These are phyloP conservation scores for Andinoacara biseriatus DNA, from an alignment of 2,113 vertebrate species.

Conservation along the genomic window DNA sequence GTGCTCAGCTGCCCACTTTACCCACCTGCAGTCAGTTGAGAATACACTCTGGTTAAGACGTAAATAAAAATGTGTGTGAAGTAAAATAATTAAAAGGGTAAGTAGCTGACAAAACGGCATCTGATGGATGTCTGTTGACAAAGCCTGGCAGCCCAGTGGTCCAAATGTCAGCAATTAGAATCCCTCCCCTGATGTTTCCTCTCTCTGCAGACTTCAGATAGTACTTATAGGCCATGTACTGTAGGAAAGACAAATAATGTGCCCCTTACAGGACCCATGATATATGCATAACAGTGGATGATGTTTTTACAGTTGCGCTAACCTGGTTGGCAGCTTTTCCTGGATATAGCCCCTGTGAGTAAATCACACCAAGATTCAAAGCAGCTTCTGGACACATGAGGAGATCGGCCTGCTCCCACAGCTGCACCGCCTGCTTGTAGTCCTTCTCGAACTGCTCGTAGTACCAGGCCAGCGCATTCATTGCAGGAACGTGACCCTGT, in stretches of 20 bases:
- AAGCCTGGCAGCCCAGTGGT: constrained; percentile 75
- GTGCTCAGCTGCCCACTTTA: constrained; percentile 82
- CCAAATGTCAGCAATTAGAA: constrained; percentile 76
- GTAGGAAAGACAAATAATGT: constrained; percentile 5
- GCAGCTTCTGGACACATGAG: constrained; percentile 78
- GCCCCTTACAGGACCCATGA: neutral
- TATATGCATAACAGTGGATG: neutral
- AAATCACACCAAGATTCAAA: constrained; percentile 81
- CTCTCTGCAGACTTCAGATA: constrained; percentile 79
- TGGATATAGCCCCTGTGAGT: constrained; percentile 79
- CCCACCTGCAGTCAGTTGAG: constrained; percentile 73
- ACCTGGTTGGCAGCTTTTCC: constrained; percentile 73
- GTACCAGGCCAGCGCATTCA: constrained; percentile 84
- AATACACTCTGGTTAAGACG: neutral
- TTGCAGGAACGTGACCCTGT: constrained; percentile 81
- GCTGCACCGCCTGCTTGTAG: constrained; percentile 74
- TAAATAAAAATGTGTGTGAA: neutral
- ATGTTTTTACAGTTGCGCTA: neutral
- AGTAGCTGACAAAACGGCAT: constrained; percentile 77
- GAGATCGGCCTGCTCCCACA: constrained; percentile 81
- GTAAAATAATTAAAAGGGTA: neutral
- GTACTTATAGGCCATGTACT: constrained; percentile 80
- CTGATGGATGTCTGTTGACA: constrained; percentile 69
- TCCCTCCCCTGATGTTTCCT: constrained; percentile 74
- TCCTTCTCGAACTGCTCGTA: constrained; percentile 78